Evolutionary conservation across 2,113 vertebrate species (phyloP).

Genomic region (Nipponia nippon): DNA sequence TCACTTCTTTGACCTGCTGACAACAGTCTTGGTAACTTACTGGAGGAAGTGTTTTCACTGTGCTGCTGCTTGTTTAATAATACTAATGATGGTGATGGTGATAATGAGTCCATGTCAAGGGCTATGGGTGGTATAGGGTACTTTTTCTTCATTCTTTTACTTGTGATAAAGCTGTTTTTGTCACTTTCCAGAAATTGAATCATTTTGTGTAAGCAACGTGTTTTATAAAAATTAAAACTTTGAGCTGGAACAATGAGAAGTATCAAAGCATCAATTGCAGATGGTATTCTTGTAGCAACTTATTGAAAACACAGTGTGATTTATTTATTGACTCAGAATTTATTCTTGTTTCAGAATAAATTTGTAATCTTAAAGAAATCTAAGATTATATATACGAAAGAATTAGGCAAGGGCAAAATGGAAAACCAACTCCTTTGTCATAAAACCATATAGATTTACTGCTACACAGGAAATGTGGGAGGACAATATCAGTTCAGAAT

Average conservation of each 20-base stretch:
- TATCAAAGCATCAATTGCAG: background rate
- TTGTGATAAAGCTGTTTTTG: background rate
- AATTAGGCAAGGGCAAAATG: background rate
- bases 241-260: background rate
- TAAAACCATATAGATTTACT: background rate
- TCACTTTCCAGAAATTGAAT: background rate
- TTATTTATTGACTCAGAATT: background rate
- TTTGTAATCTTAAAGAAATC: background rate
- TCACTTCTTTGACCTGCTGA: background rate
- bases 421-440: background rate
- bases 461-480: background rate
- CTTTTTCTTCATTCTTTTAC: background rate
- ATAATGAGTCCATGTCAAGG: background rate
- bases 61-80: background rate
- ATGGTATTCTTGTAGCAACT: background rate
- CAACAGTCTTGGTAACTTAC: background rate
- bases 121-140: background rate
- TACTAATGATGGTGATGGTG: background rate
- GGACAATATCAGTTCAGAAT: background rate
- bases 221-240: background rate
- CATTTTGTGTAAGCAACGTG: background rate
- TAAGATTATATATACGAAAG: background rate
- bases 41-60: background rate
- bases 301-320: background rate
- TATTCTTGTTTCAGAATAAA: background rate